Evolutionary conservation across 2,113 vertebrate genomes (phyloP).

Genomic region (Otus sunia): DNA sequence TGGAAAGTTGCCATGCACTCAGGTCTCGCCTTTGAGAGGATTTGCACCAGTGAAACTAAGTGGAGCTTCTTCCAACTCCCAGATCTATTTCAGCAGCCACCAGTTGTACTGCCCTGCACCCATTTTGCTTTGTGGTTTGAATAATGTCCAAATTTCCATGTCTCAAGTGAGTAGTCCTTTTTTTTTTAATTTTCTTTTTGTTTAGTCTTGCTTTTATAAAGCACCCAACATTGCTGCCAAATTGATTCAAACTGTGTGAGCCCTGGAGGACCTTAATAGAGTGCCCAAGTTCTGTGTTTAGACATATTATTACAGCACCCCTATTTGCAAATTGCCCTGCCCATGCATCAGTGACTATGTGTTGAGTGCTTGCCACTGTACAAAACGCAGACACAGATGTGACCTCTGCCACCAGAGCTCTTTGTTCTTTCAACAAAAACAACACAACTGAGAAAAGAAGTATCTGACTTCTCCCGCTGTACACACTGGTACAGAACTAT

Average conservation of each 20-base stretch:
- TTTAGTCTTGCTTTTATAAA: slow-evolving; percentile 5
- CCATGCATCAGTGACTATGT: neutral
- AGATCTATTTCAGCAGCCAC: neutral
- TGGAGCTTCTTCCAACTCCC: neutral
- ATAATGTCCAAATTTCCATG: neutral
- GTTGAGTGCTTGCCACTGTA: neutral
- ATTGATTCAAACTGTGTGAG: neutral
- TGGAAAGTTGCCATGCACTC: neutral
- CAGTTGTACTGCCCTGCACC: neutral
- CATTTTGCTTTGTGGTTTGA: neutral
- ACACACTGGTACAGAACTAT: neutral
- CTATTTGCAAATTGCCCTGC: neutral
- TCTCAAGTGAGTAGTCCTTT: neutral
- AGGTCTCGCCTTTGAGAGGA: neutral
- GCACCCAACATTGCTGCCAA: neutral
- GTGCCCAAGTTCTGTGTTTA: neutral
- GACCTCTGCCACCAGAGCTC: neutral
- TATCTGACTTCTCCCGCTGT: neutral
- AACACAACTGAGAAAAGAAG: neutral
- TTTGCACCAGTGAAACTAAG: neutral
- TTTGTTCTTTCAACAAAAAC: neutral
- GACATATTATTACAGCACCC: neutral
- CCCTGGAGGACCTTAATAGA: neutral
- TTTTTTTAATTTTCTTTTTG: neutral
- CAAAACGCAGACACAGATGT: neutral